These are phyloP conservation scores for Ectemnius lituratus DNA, from an alignment of 2,888 invertebrate genomes.

Conservation along the genomic window DNA sequence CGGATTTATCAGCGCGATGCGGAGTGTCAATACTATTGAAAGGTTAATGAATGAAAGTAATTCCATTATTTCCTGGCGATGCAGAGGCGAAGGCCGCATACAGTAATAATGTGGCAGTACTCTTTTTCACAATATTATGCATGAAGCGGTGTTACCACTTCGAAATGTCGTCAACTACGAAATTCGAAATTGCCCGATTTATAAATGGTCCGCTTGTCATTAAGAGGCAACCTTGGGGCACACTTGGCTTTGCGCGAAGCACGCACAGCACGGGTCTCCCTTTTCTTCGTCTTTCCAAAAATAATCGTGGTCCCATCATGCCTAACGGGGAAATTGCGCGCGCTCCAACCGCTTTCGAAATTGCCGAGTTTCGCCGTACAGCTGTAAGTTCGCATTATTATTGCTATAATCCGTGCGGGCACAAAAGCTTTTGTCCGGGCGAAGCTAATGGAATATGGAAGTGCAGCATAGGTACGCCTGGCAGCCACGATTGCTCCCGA, in stretches of 20 bases:
- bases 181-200: conserved; percentile 29
- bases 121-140: background rate
- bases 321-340: background rate
- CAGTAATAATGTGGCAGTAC: background rate
- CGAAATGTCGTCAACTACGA: background rate
- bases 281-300: conserved; percentile 13
- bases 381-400: background rate
- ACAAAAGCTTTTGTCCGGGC: background rate
- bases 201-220: conserved; percentile 29
- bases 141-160: background rate
- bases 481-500: too few relatives aligned
- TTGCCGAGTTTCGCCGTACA: background rate
- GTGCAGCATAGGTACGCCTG: too few relatives aligned
- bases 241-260: too few relatives aligned
- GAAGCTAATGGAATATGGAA: background rate
- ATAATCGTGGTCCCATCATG: conserved; percentile 15
- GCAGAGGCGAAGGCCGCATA: background rate
- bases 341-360: background rate
- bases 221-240: conserved; percentile 5
- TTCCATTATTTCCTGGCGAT: too few relatives aligned
- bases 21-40: too few relatives aligned
- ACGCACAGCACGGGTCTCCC: too few relatives aligned
- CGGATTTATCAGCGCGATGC: too few relatives aligned
- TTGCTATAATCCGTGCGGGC: background rate
- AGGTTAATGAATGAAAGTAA: too few relatives aligned